A percentile compares a stretch with the other conserved stretches of the same genome.
phyloP scores from a whole-genome alignment of 2,888 invertebrate species.

The Parthenolecanium corni region DNA sequence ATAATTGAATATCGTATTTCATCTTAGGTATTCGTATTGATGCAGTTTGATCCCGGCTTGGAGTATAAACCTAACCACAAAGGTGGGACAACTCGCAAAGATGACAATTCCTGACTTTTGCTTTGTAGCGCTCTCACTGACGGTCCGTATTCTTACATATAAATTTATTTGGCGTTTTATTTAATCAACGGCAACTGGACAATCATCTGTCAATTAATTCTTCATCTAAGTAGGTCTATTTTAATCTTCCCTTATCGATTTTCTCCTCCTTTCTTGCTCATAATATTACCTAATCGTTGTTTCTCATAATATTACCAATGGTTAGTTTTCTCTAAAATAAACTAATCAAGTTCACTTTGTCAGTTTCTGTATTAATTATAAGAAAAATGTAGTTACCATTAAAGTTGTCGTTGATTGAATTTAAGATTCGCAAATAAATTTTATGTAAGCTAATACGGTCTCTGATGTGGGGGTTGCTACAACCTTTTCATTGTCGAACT shows the following conservation, averaged over 20 bases:
- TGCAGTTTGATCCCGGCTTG: conserved; percentile 97
- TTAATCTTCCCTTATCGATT: not conserved
- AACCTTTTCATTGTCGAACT: not conserved
- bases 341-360: too few relatives aligned
- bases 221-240: not conserved
- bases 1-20: too few relatives aligned
- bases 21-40: conserved; percentile 86
- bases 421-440: not conserved
- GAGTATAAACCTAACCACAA: conserved; percentile 83
- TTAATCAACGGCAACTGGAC: not conserved
- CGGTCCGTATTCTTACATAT: conserved; percentile 91
- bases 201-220: not conserved
- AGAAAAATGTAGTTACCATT: too few relatives aligned
- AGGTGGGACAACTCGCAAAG: conserved; percentile 54
- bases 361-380: too few relatives aligned
- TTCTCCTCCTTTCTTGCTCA: too few relatives aligned
- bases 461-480: not conserved
- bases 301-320: too few relatives aligned
- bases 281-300: too few relatives aligned
- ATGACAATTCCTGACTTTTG: conserved; percentile 96
- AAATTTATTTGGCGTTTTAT: conserved; percentile 37
- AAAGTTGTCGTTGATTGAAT: not conserved
- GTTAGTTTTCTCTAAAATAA: too few relatives aligned
- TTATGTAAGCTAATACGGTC: not conserved
- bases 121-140: conserved; percentile 98